phyloP scores from a whole-genome alignment of 1,140 invertebrate genomes.

The Drosophila funebris region DNA sequence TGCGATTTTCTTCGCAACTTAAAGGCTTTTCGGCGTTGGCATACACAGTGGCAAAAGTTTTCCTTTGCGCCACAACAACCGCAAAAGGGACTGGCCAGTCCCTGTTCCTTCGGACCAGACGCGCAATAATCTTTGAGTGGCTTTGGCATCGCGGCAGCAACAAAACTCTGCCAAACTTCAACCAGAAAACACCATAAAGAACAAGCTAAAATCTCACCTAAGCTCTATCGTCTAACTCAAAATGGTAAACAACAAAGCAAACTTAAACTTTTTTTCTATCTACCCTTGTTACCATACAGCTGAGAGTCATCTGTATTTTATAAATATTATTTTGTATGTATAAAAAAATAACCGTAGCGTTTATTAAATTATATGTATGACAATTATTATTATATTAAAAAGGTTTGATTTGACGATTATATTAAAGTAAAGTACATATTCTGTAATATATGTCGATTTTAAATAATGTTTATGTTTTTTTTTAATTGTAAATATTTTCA shows the following conservation, averaged over 20 bases:
- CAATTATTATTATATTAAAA: too few relatives aligned
- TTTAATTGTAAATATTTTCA: too few relatives aligned
- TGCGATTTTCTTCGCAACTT: slow-evolving; percentile 42
- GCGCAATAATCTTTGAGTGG: slow-evolving; percentile 29
- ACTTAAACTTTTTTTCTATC: too few relatives aligned
- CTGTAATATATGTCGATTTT: too few relatives aligned
- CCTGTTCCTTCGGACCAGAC: slow-evolving; percentile 19
- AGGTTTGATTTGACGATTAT: too few relatives aligned
- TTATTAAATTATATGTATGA: too few relatives aligned
- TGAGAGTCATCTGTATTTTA: background rate
- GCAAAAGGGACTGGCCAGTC: slow-evolving; percentile 33
- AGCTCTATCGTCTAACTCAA: slow-evolving; percentile 15
- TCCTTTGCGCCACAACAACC: slow-evolving; percentile 15
- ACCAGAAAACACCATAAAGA: slow-evolving; percentile 35
- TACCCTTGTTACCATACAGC: too few relatives aligned
- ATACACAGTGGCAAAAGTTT: slow-evolving; percentile 26
- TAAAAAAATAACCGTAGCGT: too few relatives aligned
- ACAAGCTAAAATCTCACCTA: slow-evolving; percentile 38
- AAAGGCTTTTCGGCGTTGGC: slow-evolving; percentile 37
- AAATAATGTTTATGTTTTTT: too few relatives aligned
- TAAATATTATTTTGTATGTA: too few relatives aligned
- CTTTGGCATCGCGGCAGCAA: slow-evolving; percentile 32
- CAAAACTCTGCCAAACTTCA: slow-evolving; percentile 26
- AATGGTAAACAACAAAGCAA: slow-evolving; percentile 17
- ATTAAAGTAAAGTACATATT: too few relatives aligned